phyloP scores from a whole-genome alignment of 1,140 invertebrate genomes.

The Bombus waltoni region DNA sequence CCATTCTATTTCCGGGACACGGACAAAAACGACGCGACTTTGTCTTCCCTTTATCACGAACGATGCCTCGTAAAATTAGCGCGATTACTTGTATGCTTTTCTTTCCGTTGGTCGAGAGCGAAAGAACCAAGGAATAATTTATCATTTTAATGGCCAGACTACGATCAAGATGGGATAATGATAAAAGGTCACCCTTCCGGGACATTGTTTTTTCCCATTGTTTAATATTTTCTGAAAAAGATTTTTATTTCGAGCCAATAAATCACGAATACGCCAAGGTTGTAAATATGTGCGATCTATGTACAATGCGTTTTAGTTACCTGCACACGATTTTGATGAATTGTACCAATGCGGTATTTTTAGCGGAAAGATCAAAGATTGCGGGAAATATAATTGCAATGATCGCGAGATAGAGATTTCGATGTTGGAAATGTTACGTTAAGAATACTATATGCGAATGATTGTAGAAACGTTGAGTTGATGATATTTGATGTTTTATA shows the following conservation, averaged over 20 bases:
- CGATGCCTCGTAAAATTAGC: constrained; percentile 48
- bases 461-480: neutral
- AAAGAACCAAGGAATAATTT: constrained; percentile 44
- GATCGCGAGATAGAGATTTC: neutral
- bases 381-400: neutral
- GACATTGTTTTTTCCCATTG: neutral
- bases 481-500: neutral
- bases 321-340: neutral
- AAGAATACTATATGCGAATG: neutral
- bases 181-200: constrained; percentile 21
- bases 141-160: constrained; percentile 49
- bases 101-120: neutral
- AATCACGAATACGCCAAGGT: constrained; percentile 20
- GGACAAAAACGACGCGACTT: constrained; percentile 29
- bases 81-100: constrained; percentile 41
- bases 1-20: neutral
- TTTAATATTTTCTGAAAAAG: neutral
- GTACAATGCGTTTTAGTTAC: neutral
- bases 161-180: constrained; percentile 44
- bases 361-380: too few relatives aligned
- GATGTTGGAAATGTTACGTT: neutral
- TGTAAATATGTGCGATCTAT: constrained; percentile 24
- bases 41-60: constrained; percentile 35
- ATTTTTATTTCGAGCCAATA: neutral
- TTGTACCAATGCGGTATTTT: neutral